Base-by-base conservation (phyloP, 2,797 vertebrate species). In the Lepus oiostolus region DNA sequence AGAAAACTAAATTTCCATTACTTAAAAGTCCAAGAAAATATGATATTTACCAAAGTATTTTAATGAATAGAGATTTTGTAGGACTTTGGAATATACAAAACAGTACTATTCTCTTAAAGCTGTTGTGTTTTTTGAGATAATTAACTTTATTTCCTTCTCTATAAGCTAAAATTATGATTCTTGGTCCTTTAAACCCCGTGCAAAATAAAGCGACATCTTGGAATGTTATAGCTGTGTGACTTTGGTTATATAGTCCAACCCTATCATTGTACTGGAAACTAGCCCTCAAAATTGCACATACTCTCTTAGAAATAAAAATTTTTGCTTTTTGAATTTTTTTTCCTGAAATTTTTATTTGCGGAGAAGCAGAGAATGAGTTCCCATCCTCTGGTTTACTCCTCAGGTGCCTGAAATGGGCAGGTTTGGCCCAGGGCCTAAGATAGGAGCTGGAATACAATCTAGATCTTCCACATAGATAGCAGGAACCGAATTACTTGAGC, bases 321-420 rank as follows among this genome's bases (percentile, higher is more conserved):
- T 54, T 87, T 95, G 47, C 13, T 85, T 87, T 17, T 96, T 93
- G 94, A 82, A 13, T 76, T 68, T 68, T 75, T 82, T 86, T 81
- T 76, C 21, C 47, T 10, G 4, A 30, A n/a, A 67, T 67, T 67
- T 67, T 85, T n/a, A 28, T 58, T 35, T 47, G 9, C 17, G 1
- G 54, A 58, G 54, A 58, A 16, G 54, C 16, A 17, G 13, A 58
- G 54, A 16, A 21, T 21, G 19, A 58, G 54, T 21, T 58, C 54
- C 54, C 3, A 58, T 58, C 54, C 54, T 47, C 42, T 21, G 11
- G 19, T 58, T 58, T 21, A 58, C 2, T 58, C 17, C 54, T 58
- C 54, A 58, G 54, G 42, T 47, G 42, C 42, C 42, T 47, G 7
- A 58, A 21, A 58, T 58, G 54, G 19, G 16, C 4, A 21, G 54